Percentiles rank a stretch among this genome's conserved stretches.
These are phyloP conservation scores for Stylophora pistillata DNA, from an alignment of 64 coral and sea anemone species.

Conservation along the genomic window DNA sequence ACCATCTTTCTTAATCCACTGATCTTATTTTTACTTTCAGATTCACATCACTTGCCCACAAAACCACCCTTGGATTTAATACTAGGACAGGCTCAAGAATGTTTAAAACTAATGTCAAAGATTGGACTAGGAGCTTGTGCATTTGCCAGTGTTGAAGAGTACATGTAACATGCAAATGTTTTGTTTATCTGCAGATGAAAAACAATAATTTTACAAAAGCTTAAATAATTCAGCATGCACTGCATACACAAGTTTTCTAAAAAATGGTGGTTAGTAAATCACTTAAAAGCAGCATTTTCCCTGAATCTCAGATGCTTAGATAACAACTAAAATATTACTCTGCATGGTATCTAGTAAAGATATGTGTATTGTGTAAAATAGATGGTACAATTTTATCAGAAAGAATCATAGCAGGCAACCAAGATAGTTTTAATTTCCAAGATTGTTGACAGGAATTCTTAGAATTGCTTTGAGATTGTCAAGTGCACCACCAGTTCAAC, in stretches of 20 bases:
- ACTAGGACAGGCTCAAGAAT: slow-evolving; percentile 92
- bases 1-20: not conserved
- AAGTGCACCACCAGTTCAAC: too few relatives aligned
- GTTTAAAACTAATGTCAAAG: slow-evolving; percentile 95
- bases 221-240: not conserved
- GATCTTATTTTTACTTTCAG: slow-evolving; percentile 49
- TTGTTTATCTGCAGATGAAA: slow-evolving; percentile 4
- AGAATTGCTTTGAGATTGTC: too few relatives aligned
- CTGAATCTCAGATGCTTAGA: too few relatives aligned
- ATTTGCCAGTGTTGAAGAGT: slow-evolving; percentile 95
- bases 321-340: not conserved
- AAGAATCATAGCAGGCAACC: too few relatives aligned
- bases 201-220: not conserved
- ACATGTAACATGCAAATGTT: slow-evolving; percentile 22
- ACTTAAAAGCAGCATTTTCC: too few relatives aligned
- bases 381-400: too few relatives aligned
- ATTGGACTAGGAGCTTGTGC: slow-evolving; percentile 91
- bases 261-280: too few relatives aligned
- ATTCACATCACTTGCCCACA: slow-evolving; percentile 94
- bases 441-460: too few relatives aligned
- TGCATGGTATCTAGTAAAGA: too few relatives aligned
- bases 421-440: too few relatives aligned
- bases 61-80: slow-evolving; percentile 95
- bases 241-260: too few relatives aligned
- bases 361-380: too few relatives aligned